These are phyloP conservation scores for Biston stratarius DNA, from an alignment of 2,888 invertebrate species.

Conservation along the genomic window DNA sequence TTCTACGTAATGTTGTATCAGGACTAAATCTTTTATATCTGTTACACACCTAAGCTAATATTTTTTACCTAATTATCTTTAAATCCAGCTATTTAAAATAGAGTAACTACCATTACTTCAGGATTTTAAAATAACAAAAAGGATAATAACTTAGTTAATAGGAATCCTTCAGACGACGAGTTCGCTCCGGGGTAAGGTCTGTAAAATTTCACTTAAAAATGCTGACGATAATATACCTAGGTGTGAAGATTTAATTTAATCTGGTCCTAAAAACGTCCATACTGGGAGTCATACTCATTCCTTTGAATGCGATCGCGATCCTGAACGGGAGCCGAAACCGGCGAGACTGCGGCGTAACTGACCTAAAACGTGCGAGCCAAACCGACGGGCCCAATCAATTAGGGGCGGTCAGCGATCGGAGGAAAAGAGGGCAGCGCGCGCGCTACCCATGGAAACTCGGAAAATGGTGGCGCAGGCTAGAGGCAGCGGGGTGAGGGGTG, in stretches of 20 bases:
- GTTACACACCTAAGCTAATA: too few species aligned
- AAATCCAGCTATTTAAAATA: too few species aligned
- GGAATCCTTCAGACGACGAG: too few species aligned
- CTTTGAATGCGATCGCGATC: constrained; percentile 13
- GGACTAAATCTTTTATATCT: too few species aligned
- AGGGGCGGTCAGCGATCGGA: constrained; percentile 85
- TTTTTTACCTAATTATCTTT: too few species aligned
- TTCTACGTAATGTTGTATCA: too few species aligned
- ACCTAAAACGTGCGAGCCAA: constrained; percentile 83
- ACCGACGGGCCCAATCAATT: constrained; percentile 83
- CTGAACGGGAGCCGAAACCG: constrained; percentile 12
- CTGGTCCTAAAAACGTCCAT: not conserved
- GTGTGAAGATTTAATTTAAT: not conserved
- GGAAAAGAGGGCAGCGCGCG: constrained; percentile 86
- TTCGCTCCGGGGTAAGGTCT: too few species aligned
- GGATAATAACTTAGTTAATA: too few species aligned
- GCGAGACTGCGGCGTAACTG: constrained; percentile 60
- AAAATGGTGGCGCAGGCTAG: constrained; percentile 71
- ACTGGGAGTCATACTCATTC: not conserved
- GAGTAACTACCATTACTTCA: too few species aligned
- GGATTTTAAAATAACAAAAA: too few species aligned
- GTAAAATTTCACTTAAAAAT: too few species aligned
- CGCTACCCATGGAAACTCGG: constrained; percentile 86
- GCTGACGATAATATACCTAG: too few species aligned
- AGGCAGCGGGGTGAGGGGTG: constrained; percentile 55